Percentiles rank a stretch among this genome's conserved stretches.
These are phyloP conservation scores for Plumapathes pennacea DNA, from an alignment of 92 coral and sea anemone species.

Conservation along the genomic window DNA sequence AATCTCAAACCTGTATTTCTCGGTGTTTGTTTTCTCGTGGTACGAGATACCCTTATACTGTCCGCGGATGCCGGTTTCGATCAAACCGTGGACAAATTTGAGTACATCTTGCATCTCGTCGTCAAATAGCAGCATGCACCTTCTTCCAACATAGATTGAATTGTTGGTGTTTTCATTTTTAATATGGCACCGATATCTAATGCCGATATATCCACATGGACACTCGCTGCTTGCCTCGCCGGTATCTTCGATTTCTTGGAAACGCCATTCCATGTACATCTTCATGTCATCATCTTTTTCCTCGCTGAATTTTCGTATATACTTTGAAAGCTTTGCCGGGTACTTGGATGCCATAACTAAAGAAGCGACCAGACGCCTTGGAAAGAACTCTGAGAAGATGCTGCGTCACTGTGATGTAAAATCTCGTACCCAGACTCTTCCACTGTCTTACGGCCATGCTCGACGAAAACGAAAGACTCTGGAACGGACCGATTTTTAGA, in stretches of 20 bases:
- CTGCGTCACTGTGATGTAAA: too few species aligned
- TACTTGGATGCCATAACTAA: conserved; percentile 1
- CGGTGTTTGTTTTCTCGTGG: neutral
- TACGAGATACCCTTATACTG: conserved; percentile 50
- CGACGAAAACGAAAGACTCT: too few species aligned
- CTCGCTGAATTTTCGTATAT: conserved; percentile 2
- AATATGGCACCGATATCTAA: conserved; percentile 29
- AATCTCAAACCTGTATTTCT: conserved; percentile 30
- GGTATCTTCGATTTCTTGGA: conserved; percentile 14
- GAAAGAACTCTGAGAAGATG: too few species aligned
- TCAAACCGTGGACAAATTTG: conserved; percentile 5
- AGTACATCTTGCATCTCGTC: conserved; percentile 36
- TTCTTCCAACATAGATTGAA: conserved; percentile 20
- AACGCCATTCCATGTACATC: conserved; percentile 23
- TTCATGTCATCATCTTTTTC: conserved; percentile 18
- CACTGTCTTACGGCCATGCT: too few species aligned
- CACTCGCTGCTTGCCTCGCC: conserved; percentile 6
- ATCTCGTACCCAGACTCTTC: too few species aligned
- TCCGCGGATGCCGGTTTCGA: conserved; percentile 8
- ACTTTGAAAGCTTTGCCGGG: conserved; percentile 17
- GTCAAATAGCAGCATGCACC: conserved; percentile 37
- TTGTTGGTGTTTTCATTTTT: conserved; percentile 9
- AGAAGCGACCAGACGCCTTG: too few species aligned
- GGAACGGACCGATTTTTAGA: too few species aligned
- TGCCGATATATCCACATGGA: conserved; percentile 40